Base-by-base conservation (phyloP, 2,797 vertebrate species). In the Propithecus perrieri region DNA sequence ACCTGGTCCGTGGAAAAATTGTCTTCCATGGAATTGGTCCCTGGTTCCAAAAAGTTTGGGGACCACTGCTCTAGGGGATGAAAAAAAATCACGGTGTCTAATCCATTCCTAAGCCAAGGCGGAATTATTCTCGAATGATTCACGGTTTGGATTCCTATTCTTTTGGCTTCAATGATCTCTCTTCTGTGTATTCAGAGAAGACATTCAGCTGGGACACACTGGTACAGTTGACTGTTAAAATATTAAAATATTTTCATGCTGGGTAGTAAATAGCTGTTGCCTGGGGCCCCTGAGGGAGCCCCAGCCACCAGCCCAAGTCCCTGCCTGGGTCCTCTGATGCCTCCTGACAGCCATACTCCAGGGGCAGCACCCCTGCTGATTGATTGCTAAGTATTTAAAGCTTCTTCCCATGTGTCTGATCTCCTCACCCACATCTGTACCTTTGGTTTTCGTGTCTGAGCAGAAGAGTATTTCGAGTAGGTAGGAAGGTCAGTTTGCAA, bases 111-210 rank as follows among this genome's bases (percentile, higher is more conserved):
- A 38, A 94, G 89, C 79, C 79, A 33, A 48, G 0, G 2, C 0
- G 4, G 79, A 91, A 71, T 93, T 22, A 33, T 55, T 65, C 81
- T 28, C 0, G 0, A 57, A 30, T 86, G 96, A 94, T 89, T 96
- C 80, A 63, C 0, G 3, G 59, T 53, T 91, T 95, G 71, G 84
- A 93, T 61, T 83, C 80, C 79, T 30, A 24, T 20, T 63, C 33
- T 85, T 79, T 24, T 75, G 95, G 87, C 84, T 89, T 85, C 79
- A 1, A 0, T 41, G 12, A 71, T 76, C 63, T 74, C 55, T 22
- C 83, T 46, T 95, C 50, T 94, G 80, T 72, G 71, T 91, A 75
- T 71, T 89, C 72, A 76, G 92, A 71, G 67, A 80, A 86, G 87
- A 95, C 50, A 46, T 28, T 84, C 69, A 57, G 74, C 20, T 18